Evolutionary conservation across 1,140 invertebrate genomes (phyloP).

Genomic region (Oreohelix idahoensis): DNA sequence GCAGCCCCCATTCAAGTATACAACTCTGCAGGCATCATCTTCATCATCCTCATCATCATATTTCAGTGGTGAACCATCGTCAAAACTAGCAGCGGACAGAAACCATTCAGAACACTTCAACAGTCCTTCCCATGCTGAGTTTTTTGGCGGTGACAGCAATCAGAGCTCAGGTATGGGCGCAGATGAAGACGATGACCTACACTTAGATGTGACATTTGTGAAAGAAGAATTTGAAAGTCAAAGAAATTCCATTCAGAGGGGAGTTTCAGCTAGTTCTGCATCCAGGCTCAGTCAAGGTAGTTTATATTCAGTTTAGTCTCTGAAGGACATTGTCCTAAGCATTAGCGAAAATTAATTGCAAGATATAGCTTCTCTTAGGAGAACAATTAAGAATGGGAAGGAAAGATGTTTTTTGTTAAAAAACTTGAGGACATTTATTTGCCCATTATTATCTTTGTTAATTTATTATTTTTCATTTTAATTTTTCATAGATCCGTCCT

Average conservation of each 20-base stretch:
- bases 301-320: neutral
- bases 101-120: constrained; percentile 38
- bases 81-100: constrained; percentile 24
- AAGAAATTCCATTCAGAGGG: constrained; percentile 32
- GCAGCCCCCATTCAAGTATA: constrained; percentile 33
- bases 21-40: constrained; percentile 31
- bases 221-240: constrained; percentile 46
- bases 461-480: neutral
- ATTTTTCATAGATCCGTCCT: constrained; percentile 20
- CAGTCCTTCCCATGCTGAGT: constrained; percentile 35
- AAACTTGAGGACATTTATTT: too few species aligned
- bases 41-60: constrained; percentile 14
- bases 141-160: constrained; percentile 41
- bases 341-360: too few species aligned
- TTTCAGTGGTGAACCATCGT: constrained; percentile 22
- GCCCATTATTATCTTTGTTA: too few species aligned
- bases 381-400: too few species aligned
- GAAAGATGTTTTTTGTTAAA: too few species aligned
- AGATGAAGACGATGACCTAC: constrained; percentile 44
- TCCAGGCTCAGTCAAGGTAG: constrained; percentile 41
- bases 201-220: constrained; percentile 49
- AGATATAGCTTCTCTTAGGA: too few species aligned
- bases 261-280: constrained; percentile 22
- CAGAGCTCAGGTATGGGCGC: constrained; percentile 40
- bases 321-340: neutral